phyloP scores from a whole-genome alignment of 2,797 vertebrate species.

The Neopelma chrysocephalum region DNA sequence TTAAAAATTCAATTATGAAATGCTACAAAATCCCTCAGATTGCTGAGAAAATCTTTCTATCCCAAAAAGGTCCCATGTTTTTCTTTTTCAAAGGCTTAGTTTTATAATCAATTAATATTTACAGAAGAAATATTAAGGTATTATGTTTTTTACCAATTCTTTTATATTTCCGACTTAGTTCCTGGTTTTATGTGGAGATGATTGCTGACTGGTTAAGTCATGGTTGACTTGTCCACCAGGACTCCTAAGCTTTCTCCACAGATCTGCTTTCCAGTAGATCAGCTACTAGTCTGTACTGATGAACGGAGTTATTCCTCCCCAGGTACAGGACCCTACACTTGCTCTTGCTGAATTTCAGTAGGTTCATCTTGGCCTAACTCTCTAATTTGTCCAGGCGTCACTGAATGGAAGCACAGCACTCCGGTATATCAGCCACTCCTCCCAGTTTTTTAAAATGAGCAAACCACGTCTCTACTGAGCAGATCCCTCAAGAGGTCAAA shows the following conservation, averaged over 20 bases:
- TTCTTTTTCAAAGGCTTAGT: neutral
- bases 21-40: neutral
- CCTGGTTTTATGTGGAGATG: neutral
- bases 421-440: neutral
- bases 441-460: neutral
- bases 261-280: neutral
- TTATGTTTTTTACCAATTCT: neutral
- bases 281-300: too few species aligned
- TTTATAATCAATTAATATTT: neutral
- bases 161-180: neutral
- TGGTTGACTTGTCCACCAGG: neutral
- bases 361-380: neutral
- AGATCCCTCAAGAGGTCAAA: neutral
- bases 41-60: neutral
- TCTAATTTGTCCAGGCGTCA: neutral
- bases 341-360: neutral
- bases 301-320: too few species aligned
- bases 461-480: neutral
- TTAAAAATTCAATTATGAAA: neutral
- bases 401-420: neutral
- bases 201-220: neutral
- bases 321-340: neutral
- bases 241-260: neutral
- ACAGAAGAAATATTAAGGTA: neutral
- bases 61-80: neutral